A percentile compares a stretch with the other conserved stretches of the same genome.
Conservation (phyloP, 2,113 vertebrate genomes). For the Cyrtonyx montezumae region DNA sequence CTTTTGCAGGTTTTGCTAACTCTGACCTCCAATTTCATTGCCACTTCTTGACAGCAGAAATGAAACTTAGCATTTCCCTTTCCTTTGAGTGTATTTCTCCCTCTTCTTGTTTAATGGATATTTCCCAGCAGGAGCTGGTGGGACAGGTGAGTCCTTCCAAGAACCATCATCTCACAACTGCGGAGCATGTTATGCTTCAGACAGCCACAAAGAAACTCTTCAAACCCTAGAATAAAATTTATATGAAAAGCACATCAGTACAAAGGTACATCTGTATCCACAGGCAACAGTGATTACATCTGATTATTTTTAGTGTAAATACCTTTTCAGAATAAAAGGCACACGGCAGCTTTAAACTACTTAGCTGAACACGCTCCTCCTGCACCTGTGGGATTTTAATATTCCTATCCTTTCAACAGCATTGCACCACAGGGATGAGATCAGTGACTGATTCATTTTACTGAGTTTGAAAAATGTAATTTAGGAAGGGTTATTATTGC, state of each 20-base stretch:
- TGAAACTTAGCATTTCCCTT: not conserved
- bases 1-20: not conserved
- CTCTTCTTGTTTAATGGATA: not conserved
- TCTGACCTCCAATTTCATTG: not conserved
- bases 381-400: conserved; percentile 5
- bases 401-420: conserved; percentile 4
- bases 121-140: not conserved
- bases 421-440: not conserved
- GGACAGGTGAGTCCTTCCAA: not conserved
- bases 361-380: not conserved
- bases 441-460: conserved; percentile 4
- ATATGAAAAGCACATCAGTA: not conserved
- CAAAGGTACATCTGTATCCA: conserved; percentile 13
- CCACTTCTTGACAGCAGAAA: not conserved
- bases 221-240: not conserved
- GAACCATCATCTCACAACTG: not conserved
- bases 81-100: not conserved
- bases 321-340: conserved; percentile 18
- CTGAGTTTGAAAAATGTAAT: conserved; percentile 3
- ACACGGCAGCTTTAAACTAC: not conserved
- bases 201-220: not conserved
- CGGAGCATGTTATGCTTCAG: not conserved
- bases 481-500: conserved; percentile 3
- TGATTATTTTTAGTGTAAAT: conserved; percentile 32
- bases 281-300: conserved; percentile 13